These are phyloP conservation scores for Pardalotus punctatus DNA, from an alignment of 2,113 vertebrate species.

Conservation along the genomic window DNA sequence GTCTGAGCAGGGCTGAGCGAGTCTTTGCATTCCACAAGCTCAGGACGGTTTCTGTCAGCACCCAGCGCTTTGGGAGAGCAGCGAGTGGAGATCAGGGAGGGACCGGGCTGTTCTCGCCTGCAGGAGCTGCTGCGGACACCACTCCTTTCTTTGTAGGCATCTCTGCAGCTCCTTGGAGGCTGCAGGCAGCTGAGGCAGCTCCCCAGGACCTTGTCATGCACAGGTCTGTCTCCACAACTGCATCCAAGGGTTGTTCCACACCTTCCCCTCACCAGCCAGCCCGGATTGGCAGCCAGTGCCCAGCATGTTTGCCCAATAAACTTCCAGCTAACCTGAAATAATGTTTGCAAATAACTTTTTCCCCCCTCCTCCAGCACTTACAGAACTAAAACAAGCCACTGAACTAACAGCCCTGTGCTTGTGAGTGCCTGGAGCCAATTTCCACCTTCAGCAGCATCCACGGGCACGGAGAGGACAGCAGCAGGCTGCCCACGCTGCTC, in stretches of 20 bases:
- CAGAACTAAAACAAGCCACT: not conserved
- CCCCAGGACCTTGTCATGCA: not conserved
- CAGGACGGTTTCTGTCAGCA: not conserved
- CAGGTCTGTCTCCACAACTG: not conserved
- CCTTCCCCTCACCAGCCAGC: not conserved
- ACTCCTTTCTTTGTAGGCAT: not conserved
- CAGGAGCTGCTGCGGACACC: not conserved
- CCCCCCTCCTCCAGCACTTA: not conserved
- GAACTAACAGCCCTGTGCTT: not conserved
- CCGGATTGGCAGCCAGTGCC: not conserved
- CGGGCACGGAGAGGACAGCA: not conserved
- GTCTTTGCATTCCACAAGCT: not conserved
- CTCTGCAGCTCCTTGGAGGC: not conserved
- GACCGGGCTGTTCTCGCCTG: not conserved
- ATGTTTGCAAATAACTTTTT: not conserved
- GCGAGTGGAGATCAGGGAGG: not conserved
- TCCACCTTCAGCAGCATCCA: not conserved
- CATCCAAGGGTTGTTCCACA: not conserved
- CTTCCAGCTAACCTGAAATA: not conserved
- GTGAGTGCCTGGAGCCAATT: not conserved
- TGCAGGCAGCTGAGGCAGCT: not conserved
- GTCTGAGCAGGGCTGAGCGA: not conserved
- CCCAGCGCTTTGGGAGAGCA: not conserved
- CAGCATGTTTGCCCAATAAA: not conserved
- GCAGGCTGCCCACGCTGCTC: too few species aligned